Conservation (phyloP, 1,140 invertebrate genomes). For the Paracyclopina nana region DNA sequence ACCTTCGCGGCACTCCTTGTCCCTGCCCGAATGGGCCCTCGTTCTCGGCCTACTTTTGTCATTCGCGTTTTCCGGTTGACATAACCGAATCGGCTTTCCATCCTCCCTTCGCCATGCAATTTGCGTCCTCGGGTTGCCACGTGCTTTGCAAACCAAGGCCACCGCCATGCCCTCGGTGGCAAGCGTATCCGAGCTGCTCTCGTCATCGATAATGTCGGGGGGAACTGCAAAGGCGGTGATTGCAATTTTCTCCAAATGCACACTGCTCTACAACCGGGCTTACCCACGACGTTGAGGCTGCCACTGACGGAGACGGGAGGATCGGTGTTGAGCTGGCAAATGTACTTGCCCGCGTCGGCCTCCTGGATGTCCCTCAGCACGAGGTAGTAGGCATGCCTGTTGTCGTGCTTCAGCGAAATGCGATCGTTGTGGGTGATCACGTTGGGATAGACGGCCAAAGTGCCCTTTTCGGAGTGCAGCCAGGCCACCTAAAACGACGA, state of each 20-base stretch:
- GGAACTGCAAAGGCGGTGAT: conserved; percentile 19
- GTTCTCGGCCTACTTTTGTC: too few relatives aligned
- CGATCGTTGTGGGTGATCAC: conserved; percentile 21
- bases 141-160: conserved; percentile 30
- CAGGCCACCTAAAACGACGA: conserved; percentile 21
- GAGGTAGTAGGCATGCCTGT: conserved; percentile 18
- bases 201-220: conserved; percentile 23
- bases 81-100: conserved; percentile 19
- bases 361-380: conserved; percentile 19
- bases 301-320: conserved; percentile 5
- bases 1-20: too few relatives aligned
- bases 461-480: conserved; percentile 22
- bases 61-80: too few relatives aligned
- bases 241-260: background rate
- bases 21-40: too few relatives aligned
- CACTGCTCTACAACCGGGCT: background rate
- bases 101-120: conserved; percentile 31
- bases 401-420: conserved; percentile 17
- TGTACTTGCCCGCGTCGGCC: conserved; percentile 20
- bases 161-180: conserved; percentile 28
- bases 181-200: conserved; percentile 26
- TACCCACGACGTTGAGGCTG: conserved; percentile 11
- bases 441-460: conserved; percentile 21
- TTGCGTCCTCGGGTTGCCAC: conserved; percentile 29
- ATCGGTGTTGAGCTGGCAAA: conserved; percentile 19